Evolutionary conservation across 92 coral and sea anemone species (phyloP), one percentile per base, ranked within the genome.

Genomic region (Micromussa lordhowensis): DNA sequence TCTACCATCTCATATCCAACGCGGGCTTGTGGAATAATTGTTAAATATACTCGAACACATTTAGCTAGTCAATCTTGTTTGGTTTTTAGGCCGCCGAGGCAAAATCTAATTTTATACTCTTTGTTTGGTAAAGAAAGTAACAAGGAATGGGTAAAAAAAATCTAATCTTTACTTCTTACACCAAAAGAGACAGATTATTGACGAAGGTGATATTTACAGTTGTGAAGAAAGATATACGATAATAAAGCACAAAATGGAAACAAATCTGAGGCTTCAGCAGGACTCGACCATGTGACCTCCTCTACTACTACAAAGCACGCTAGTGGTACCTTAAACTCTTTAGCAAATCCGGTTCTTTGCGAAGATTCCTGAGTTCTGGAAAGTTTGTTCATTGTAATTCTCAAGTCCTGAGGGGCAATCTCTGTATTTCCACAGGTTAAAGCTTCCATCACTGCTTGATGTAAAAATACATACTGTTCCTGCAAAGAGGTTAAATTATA

Each of bases 371-470:
- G 40, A 14, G 58, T 31, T 61, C 77, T 77, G 16, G 93, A 61
- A 3, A 93, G 95, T 10, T 86, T 86, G 84, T 83, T 89, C 38
- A 94, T 22, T n/a, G 87, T 74, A 28, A 89, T 80, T n/a, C 83
- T 68, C n/a, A 94, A 66, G 48, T 94, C 91, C 8, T 86, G 68
- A 1, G 92, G 90, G 5, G 92, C 80, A 73, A 94, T 86, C 75
- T 95, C 98, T 78, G 98, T 93, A 54, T 93, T 95, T n/a, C 98
- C 98, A 84, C 98, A 95, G 3, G 90, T 73, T n/a, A 95, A 84
- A 0, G 95, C 89, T 68, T 95, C 98, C 35, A 93, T 82, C 40
- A 95, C 69, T 7, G 96, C 94, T 51, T 80, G 86, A 86, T 95
- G 86, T 30, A 93, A 90, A 78, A 95, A 95, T 53, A 89, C 87